These are phyloP conservation scores for Mongoloraphidia duomilia DNA, from an alignment of 2,888 invertebrate species.

Conservation along the genomic window DNA sequence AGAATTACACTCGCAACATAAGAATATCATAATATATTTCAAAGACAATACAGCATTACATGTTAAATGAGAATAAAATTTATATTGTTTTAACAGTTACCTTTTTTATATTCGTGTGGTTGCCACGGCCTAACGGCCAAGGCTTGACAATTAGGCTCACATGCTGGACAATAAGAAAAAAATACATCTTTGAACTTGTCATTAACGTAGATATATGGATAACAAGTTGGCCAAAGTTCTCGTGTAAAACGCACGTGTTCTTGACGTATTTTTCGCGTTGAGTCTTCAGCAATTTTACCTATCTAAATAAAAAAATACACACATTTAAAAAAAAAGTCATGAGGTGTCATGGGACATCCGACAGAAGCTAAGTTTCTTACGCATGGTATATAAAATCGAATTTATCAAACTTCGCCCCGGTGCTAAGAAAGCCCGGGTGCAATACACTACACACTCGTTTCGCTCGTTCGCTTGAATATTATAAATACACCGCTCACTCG, in stretches of 20 bases:
- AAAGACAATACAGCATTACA: no score
- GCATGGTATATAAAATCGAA: no score
- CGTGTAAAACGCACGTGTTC: slow-evolving; percentile 21
- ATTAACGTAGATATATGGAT: slow-evolving; percentile 23
- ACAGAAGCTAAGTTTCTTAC: no score
- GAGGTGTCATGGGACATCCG: no score
- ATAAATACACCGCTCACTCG: no score
- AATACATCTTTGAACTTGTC: slow-evolving; percentile 23
- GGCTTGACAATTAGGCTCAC: slow-evolving; percentile 17
- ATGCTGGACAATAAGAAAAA: slow-evolving; percentile 25
- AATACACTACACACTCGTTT: no score
- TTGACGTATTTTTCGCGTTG: slow-evolving; percentile 20
- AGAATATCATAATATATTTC: no score
- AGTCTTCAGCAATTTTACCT: slow-evolving; percentile 11
- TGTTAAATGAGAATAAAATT: neutral
- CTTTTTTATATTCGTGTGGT: slow-evolving; percentile 10
- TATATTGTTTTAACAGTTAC: neutral
- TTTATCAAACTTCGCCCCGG: no score
- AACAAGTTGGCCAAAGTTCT: slow-evolving; percentile 24
- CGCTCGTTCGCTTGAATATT: no score
- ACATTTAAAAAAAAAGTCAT: neutral
- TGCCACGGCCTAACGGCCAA: slow-evolving; percentile 16
- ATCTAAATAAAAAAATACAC: slow-evolving; percentile 5
- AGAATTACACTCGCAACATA: no score
- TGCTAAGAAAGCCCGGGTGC: no score